Evolutionary conservation across 2,113 vertebrate genomes (phyloP).

Genomic region (Merops nubicus): DNA sequence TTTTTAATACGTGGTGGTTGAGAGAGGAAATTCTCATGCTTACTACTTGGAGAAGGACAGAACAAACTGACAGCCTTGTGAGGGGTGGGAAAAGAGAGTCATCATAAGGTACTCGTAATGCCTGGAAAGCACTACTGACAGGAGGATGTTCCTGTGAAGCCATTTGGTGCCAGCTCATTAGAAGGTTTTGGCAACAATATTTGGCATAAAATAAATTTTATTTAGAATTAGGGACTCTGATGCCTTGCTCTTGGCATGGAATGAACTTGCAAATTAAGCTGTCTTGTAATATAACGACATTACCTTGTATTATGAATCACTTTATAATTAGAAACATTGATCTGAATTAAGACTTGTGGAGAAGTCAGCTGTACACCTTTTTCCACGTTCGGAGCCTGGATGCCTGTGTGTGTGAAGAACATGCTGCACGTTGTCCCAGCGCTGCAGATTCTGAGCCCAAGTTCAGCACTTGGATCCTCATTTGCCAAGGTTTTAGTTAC

Average conservation of each 20-base stretch:
- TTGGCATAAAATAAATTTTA: slow-evolving; percentile 64
- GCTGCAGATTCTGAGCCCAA: not conserved
- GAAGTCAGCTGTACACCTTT: not conserved
- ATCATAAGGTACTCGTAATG: not conserved
- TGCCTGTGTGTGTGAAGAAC: fast-evolving
- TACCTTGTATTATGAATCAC: slow-evolving; percentile 35
- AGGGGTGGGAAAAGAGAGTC: not conserved
- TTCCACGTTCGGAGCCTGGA: not conserved
- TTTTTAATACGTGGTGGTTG: not conserved
- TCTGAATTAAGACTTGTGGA: slow-evolving; percentile 34
- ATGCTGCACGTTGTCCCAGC: fast-evolving
- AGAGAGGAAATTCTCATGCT: slow-evolving; percentile 27
- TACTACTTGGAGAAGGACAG: not conserved
- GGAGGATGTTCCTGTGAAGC: slow-evolving; percentile 27
- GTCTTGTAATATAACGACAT: slow-evolving; percentile 62
- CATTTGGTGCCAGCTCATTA: slow-evolving; percentile 66
- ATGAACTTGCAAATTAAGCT: slow-evolving; percentile 66
- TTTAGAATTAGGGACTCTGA: slow-evolving; percentile 40
- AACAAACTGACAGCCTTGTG: not conserved
- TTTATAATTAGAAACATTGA: slow-evolving; percentile 57
- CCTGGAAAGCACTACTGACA: slow-evolving; percentile 42
- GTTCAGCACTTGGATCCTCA: not conserved
- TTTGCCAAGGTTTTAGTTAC: not conserved
- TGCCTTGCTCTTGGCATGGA: slow-evolving; percentile 49
- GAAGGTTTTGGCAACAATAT: slow-evolving; percentile 55